Conservation (phyloP, 2,113 vertebrate genomes). For the Caranx ignobilis region DNA sequence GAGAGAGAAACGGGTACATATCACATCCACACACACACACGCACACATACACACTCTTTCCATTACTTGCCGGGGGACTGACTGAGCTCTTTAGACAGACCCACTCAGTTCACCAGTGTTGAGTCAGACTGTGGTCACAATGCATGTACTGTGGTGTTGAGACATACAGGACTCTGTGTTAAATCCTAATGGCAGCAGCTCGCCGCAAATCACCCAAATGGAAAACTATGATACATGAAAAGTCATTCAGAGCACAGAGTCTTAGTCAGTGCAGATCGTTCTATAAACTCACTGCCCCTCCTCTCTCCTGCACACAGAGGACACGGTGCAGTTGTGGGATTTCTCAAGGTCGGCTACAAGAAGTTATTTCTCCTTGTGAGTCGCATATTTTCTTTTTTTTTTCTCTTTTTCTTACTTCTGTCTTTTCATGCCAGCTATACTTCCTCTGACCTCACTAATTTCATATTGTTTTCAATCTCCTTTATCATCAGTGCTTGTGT, state of each 20-base stretch:
- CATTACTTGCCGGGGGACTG: constrained; percentile 1
- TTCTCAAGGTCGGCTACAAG: constrained; percentile 93
- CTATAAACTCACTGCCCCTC: not conserved
- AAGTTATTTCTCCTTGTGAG: constrained; percentile 94
- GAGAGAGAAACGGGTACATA: constrained; percentile 85
- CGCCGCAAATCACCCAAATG: not conserved
- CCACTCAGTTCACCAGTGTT: not conserved
- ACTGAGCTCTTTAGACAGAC: not conserved
- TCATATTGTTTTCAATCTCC: not conserved
- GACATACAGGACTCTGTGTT: not conserved
- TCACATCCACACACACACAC: not conserved
- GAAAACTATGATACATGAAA: not conserved
- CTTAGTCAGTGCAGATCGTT: not conserved
- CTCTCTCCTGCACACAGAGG: constrained; percentile 73
- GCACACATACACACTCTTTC: not conserved
- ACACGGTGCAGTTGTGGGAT: constrained; percentile 87
- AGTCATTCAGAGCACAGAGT: constrained; percentile 15
- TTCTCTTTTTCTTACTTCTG: not conserved
- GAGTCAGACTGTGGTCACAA: constrained; percentile 16
- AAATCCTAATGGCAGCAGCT: constrained; percentile 14
- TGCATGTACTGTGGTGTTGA: constrained; percentile 10
- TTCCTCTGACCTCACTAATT: not conserved
- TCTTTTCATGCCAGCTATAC: not conserved
- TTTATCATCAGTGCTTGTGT: not conserved
- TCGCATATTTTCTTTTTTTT: constrained; percentile 11